These are phyloP conservation scores for Uloborus plumipes DNA, from an alignment of 2,888 invertebrate genomes.

Conservation along the genomic window DNA sequence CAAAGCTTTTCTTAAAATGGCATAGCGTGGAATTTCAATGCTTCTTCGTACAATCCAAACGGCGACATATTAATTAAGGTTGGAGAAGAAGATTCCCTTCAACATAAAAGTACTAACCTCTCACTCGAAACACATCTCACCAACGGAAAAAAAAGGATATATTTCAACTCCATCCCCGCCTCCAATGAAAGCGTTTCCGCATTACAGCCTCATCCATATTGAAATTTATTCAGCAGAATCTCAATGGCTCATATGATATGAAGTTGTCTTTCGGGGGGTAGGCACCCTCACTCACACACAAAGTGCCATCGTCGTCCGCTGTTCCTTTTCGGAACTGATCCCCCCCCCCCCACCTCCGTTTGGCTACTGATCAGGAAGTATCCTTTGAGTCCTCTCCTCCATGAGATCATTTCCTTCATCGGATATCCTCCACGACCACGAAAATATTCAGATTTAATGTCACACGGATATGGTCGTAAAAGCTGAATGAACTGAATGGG, in stretches of 20 bases:
- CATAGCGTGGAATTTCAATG: too few relatives aligned
- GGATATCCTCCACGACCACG: conserved; percentile 28
- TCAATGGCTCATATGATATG: conserved; percentile 36
- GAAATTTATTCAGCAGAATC: conserved; percentile 49
- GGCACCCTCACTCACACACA: conserved; percentile 28
- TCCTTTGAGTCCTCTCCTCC: conserved; percentile 15
- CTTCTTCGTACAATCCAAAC: too few relatives aligned
- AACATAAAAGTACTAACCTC: too few relatives aligned
- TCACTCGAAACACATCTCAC: too few relatives aligned
- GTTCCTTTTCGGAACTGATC: conserved; percentile 7
- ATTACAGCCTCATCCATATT: conserved; percentile 45
- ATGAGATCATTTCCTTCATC: background rate
- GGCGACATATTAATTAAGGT: too few relatives aligned
- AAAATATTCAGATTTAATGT: conserved; percentile 11
- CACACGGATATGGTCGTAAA: conserved; percentile 1
- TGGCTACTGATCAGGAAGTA: conserved; percentile 14
- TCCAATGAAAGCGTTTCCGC: background rate
- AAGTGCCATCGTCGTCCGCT: conserved; percentile 30
- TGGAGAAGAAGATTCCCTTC: too few relatives aligned
- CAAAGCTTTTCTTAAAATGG: too few relatives aligned
- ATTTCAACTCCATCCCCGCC: too few relatives aligned
- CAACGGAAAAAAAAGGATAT: too few relatives aligned
- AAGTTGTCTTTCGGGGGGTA: conserved; percentile 36
- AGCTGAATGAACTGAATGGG: too few relatives aligned
- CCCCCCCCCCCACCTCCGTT: background rate